Percentiles rank a stretch among this genome's conserved stretches.
Conservation (phyloP, 2,113 vertebrate species). For the Alouatta palliata region DNA sequence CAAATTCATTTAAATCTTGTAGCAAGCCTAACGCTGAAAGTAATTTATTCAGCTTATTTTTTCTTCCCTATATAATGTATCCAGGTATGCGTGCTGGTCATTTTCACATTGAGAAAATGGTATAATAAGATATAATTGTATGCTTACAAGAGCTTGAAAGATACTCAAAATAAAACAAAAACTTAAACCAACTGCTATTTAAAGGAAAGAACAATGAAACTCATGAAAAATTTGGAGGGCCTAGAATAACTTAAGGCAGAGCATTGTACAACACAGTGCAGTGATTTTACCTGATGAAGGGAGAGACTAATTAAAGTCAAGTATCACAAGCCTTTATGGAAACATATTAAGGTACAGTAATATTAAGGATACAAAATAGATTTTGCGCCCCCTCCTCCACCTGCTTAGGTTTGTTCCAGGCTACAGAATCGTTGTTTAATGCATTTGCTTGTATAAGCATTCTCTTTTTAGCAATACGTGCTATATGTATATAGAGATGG, state of each 20-base stretch:
- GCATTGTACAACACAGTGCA: background rate
- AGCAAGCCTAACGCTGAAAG: background rate
- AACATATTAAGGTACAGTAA: background rate
- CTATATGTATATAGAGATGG: too few species aligned
- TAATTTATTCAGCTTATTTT: background rate
- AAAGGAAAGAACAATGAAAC: constrained; percentile 23
- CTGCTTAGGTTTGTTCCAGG: background rate
- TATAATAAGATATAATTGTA: background rate
- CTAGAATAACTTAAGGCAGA: background rate
- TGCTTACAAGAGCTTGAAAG: background rate
- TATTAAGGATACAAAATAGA: background rate
- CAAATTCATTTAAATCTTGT: constrained; percentile 15
- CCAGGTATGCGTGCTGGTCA: background rate
- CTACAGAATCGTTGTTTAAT: background rate
- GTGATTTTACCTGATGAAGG: background rate
- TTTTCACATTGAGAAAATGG: background rate
- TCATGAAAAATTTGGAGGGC: background rate
- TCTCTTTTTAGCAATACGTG: background rate
- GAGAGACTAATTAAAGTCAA: background rate
- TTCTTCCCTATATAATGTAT: background rate
- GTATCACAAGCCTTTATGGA: background rate
- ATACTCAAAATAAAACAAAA: background rate
- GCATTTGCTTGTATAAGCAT: background rate
- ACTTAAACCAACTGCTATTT: constrained; percentile 1
- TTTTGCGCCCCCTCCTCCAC: background rate